Base-by-base conservation (phyloP, 2,888 invertebrate species). In the Parthenolecanium corni region DNA sequence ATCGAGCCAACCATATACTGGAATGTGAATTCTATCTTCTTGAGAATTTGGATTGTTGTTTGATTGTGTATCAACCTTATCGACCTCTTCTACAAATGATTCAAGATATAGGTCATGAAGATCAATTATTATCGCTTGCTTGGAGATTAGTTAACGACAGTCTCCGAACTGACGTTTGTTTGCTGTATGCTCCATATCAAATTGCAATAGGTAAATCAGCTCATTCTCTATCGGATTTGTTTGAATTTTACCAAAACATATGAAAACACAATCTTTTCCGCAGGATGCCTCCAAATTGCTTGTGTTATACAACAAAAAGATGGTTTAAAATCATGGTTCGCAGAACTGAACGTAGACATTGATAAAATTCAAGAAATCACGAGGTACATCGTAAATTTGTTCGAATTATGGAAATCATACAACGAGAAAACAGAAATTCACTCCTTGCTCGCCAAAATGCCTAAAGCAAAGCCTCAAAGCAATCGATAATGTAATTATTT, bases 101-200 rank as follows among this genome's bases (percentile, higher is more conserved):
- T 51, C 89, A 92, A 75, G 96, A 96, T 72, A 85, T 94, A 71
- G 87, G 88, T 69, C 87, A 89, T 69, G 94, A 93, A 73, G 92
- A 93, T 68, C 89, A 90, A 70, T 75, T 93, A 21, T 77, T 95
- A 36, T 91, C 93, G 1, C 80, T 94, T 65, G 90, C 94, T 12
- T 96, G 96, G 96, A 82, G 93, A 71, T 90, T 98, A 70, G 89
- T 96, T 1, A 99, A 99, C 77, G 98, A 98, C 76, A 94, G 94
- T 47, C 75, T 97, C 56, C 79, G 97, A 69, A 98, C 97, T 49
- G 98, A 98, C 78, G 92, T 95, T 46, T 91, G 90, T 71, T 77
- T 99, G 52, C 76, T 97, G 2, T 98, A 91, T 77, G 93, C 98
- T 49, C 98, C 98, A 2, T 97, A 96, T 78, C 89, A 94, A 78